Evolutionary conservation across 2,888 invertebrate genomes (phyloP).

Genomic region (Ommatoiulus sabulosus): DNA sequence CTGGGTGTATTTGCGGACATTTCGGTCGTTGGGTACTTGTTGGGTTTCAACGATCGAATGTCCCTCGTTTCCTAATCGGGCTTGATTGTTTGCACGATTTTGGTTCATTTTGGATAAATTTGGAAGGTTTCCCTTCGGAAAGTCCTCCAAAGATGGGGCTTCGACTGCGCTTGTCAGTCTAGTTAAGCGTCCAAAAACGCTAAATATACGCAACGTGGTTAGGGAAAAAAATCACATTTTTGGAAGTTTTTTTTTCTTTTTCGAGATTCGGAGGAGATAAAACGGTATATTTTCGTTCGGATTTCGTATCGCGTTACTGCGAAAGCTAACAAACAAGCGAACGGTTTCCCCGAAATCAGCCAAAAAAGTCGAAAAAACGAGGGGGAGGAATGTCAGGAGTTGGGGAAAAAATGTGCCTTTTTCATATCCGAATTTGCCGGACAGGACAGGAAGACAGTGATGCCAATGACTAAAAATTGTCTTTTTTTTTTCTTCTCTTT

Average conservation of each 20-base stretch:
- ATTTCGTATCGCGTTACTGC: neutral
- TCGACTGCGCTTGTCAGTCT: neutral
- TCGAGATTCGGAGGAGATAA: neutral
- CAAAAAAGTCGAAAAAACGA: neutral
- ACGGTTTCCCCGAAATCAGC: neutral
- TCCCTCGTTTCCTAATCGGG: slow-evolving; percentile 6
- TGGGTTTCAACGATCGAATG: slow-evolving; percentile 28
- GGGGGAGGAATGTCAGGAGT: slow-evolving; percentile 40
- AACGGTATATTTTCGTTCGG: neutral
- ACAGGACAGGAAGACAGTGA: neutral
- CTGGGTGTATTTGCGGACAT: too few relatives aligned
- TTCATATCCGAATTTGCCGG: neutral
- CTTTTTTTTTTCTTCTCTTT: slow-evolving; percentile 70
- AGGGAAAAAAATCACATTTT: neutral
- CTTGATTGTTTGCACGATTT: neutral
- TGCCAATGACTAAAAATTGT: slow-evolving; percentile 46
- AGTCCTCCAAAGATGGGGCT: neutral
- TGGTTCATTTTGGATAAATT: neutral
- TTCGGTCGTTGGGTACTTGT: too few relatives aligned
- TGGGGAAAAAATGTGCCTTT: slow-evolving; percentile 1
- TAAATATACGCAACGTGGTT: slow-evolving; percentile 28
- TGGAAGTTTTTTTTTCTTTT: neutral
- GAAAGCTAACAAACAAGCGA: slow-evolving; percentile 3
- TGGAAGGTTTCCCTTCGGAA: neutral
- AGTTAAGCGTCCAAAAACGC: neutral